Conservation (phyloP, 2,113 vertebrate species). For the Montifringilla adamsi region DNA sequence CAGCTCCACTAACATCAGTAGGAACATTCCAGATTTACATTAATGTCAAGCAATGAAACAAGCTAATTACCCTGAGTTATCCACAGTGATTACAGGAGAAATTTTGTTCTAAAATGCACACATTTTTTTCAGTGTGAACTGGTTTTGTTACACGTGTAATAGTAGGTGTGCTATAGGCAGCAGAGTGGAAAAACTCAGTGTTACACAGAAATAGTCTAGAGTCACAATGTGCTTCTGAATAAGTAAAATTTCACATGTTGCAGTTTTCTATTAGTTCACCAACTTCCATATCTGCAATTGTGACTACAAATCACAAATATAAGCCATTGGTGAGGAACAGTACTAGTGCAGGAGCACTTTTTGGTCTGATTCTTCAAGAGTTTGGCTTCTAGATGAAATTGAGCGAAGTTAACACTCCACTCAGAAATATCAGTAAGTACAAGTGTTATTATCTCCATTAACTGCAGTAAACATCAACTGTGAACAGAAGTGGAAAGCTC, state of each 20-base stretch:
- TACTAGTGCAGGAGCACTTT: background rate
- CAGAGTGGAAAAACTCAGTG: background rate
- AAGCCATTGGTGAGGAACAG: background rate
- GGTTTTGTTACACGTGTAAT: background rate
- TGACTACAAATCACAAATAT: background rate
- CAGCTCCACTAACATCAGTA: background rate
- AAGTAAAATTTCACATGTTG: background rate
- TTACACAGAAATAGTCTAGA: background rate
- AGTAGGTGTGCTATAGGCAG: background rate
- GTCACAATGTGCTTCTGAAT: background rate
- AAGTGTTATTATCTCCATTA: background rate
- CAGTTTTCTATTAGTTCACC: background rate
- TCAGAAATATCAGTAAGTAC: background rate
- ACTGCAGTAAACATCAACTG: background rate
- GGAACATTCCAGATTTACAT: background rate
- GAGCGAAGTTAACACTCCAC: background rate
- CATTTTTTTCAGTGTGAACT: background rate
- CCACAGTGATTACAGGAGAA: background rate
- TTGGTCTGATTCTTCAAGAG: background rate
- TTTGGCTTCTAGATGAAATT: background rate
- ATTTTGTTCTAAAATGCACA: background rate
- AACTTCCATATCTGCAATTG: background rate
- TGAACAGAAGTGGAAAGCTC: background rate
- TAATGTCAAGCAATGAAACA: background rate
- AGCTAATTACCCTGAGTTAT: constrained; percentile 3